phyloP scores from a whole-genome alignment of 1,140 invertebrate genomes.

The Listronotus bonariensis region DNA sequence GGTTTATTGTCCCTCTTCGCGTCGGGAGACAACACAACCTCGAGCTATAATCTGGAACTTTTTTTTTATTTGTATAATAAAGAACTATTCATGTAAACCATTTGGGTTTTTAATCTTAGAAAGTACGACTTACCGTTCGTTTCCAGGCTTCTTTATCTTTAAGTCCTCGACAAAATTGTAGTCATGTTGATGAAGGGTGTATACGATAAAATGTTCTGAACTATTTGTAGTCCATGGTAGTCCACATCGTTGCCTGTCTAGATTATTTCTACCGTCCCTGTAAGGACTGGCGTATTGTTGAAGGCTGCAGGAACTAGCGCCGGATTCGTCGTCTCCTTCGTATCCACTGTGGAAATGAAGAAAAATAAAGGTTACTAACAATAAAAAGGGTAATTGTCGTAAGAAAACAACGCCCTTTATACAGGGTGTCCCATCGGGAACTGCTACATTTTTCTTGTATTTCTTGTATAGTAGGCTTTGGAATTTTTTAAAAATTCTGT shows the following conservation, averaged over 20 bases:
- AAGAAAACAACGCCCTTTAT: no score
- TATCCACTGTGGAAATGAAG: constrained; percentile 37
- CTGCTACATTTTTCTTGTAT: no score
- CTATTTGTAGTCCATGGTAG: constrained; percentile 43
- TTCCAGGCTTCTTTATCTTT: constrained; percentile 20
- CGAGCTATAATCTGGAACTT: no score
- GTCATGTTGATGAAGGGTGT: constrained; percentile 33
- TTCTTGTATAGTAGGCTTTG: no score
- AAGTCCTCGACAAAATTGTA: constrained; percentile 41
- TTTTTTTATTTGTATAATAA: no score
- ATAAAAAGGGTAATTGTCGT: not conserved
- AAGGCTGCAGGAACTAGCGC: constrained; percentile 36
- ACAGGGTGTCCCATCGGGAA: no score
- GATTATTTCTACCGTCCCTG: not conserved
- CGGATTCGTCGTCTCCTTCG: constrained; percentile 41
- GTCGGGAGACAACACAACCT: no score
- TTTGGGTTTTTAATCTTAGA: not conserved
- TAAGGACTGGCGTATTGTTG: constrained; percentile 28
- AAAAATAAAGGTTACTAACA: not conserved
- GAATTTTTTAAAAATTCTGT: no score
- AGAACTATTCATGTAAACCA: no score
- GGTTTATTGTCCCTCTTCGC: no score
- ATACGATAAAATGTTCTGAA: constrained; percentile 35
- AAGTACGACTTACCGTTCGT: constrained; percentile 38
- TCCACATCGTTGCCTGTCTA: constrained; percentile 32